phyloP scores from a whole-genome alignment of 2,888 invertebrate species.

The Hymenopus coronatus region DNA sequence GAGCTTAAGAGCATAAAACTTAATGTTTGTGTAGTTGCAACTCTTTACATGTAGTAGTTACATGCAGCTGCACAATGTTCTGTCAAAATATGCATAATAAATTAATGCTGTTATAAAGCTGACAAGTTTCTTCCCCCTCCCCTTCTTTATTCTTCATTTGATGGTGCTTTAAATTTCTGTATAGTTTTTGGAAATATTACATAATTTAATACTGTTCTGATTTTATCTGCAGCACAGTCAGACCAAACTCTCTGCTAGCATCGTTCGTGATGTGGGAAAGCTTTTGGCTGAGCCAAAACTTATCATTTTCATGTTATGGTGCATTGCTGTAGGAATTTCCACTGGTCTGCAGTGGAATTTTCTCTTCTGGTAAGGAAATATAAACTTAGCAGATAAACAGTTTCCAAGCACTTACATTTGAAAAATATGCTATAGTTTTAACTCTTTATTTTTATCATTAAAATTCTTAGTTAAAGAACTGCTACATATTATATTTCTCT shows the following conservation, averaged over 20 bases:
- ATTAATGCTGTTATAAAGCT: too few species aligned
- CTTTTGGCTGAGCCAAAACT: constrained; percentile 66
- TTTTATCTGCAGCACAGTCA: constrained; percentile 44
- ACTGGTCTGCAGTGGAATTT: constrained; percentile 87
- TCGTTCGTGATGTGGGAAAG: constrained; percentile 65
- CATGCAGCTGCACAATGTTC: too few species aligned
- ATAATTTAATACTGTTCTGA: background rate
- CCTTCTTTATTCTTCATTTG: too few species aligned
- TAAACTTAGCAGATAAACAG: background rate
- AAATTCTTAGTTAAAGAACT: too few species aligned
- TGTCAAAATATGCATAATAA: too few species aligned
- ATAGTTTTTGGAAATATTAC: constrained; percentile 31
- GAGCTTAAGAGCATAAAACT: too few species aligned
- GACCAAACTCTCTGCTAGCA: constrained; percentile 63
- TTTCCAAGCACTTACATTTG: background rate
- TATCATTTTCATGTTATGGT: constrained; percentile 74
- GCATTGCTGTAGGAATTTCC: constrained; percentile 76
- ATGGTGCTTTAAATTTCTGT: too few species aligned
- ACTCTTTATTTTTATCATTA: too few species aligned
- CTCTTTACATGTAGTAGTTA: too few species aligned
- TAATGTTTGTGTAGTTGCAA: too few species aligned
- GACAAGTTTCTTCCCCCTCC: too few species aligned
- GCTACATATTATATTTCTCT: too few species aligned
- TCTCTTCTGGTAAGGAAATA: constrained; percentile 63
- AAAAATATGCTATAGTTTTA: background rate